Percentiles rank a stretch among this genome's conserved stretches.
phyloP scores from a whole-genome alignment of 1,140 invertebrate genomes.

The Aethina tumida region DNA sequence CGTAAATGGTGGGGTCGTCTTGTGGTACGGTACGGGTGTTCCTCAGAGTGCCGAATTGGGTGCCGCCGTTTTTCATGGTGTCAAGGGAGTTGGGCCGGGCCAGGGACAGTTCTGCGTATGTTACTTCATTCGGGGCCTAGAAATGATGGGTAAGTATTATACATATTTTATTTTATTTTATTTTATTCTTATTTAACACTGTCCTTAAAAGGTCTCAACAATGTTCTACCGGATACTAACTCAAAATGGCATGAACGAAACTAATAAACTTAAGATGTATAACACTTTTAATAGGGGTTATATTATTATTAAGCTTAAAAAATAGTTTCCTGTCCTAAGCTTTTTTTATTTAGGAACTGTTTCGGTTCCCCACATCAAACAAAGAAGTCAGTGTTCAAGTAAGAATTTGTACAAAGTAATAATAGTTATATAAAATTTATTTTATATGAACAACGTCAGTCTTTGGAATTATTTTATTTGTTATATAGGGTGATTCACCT shows the following conservation, averaged over 20 bases:
- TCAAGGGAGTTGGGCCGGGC: conserved; percentile 43
- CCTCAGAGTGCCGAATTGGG: conserved; percentile 22
- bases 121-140: conserved; percentile 49
- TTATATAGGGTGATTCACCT: too few species aligned
- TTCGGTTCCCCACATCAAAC: too few species aligned
- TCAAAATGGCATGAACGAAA: background rate
- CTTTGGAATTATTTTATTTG: too few species aligned
- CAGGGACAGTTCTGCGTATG: conserved; percentile 59
- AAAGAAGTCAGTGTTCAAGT: too few species aligned
- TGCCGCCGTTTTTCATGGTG: conserved; percentile 38
- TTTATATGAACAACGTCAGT: too few species aligned
- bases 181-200: conserved; percentile 1
- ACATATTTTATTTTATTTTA: background rate
- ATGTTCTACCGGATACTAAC: background rate
- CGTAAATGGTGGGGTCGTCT: conserved; percentile 54
- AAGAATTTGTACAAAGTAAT: too few species aligned
- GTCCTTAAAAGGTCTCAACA: background rate
- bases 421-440: too few species aligned
- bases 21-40: too few species aligned
- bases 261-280: background rate
- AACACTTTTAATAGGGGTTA: too few species aligned
- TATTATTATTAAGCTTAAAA: too few species aligned
- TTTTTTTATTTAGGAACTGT: too few species aligned
- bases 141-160: conserved; percentile 10
- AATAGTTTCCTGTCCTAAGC: too few species aligned